Base-by-base conservation (phyloP, 2,888 invertebrate species). In the Nezara viridula region DNA sequence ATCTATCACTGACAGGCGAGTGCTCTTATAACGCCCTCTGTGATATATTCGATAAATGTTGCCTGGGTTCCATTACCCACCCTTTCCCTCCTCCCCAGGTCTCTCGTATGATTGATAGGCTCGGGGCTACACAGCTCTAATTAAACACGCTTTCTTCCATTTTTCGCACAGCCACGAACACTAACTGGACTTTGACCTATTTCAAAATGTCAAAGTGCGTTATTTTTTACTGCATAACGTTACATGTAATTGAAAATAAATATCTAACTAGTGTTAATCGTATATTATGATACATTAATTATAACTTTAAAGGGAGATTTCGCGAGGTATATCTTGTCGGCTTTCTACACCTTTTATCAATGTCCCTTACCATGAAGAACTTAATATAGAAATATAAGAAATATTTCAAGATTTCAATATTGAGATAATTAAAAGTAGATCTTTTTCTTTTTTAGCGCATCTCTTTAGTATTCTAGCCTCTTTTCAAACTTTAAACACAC, bases 141-240 rank as follows among this genome's bases (percentile, higher is more conserved):
- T 81, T 81, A 81, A 81, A 81, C 81, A 81, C 81, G 81, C 40
- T 47, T 81, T 40, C 81, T 47, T 81, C 81, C 44, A 73, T 73
- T 73, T 73, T 73, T 60, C 37, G 66, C 66, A 21, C 7, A 21
- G 66, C 66, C 32, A 73, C 66, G 66, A 73, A 44, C 32, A 60
- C 60, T 27, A 5, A 14, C 14, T 2, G 16, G 4, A 10, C 14
- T 24, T 27, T 73, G 66, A 73, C 66, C 66, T 73, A 73, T 37
- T 5, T 66, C 27, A n/a, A 37, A 73, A 16, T 60, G 32, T 16
- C 6, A 32, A 60, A 32, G 60, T 27, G 27, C 60, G 60, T 27
- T 60, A 27, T 32, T 12, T 3, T 60, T 60, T 27, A 60, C n/a
- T n/a, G n/a, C 16, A 60, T 16, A 27, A 55, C 55, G 52, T 24